Percentiles rank a stretch among this genome's conserved stretches.
Evolutionary conservation across 2,888 invertebrate species (phyloP).

Genomic region (Tridacna gigas): DNA sequence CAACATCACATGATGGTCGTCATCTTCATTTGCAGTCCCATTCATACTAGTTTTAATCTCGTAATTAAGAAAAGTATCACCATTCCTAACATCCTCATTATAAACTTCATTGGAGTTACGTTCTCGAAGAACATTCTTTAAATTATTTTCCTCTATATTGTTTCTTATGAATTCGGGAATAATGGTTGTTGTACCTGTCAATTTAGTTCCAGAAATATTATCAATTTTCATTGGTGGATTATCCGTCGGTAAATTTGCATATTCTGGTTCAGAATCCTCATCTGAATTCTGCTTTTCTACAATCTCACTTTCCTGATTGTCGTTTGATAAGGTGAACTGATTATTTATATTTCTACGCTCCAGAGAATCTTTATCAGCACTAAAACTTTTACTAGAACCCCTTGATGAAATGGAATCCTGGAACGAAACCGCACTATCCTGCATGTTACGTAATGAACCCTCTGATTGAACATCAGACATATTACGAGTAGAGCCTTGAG

Average conservation of each 20-base stretch:
- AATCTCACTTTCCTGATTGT: slow-evolving; percentile 63
- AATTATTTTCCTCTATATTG: slow-evolving; percentile 60
- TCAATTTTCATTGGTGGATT: slow-evolving; percentile 62
- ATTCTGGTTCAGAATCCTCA: slow-evolving; percentile 79
- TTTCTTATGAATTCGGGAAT: slow-evolving; percentile 52
- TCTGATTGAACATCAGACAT: slow-evolving; percentile 81
- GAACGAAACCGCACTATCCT: slow-evolving; percentile 76
- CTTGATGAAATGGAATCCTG: slow-evolving; percentile 76
- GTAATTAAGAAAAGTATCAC: slow-evolving; percentile 47
- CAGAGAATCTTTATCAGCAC: slow-evolving; percentile 56
- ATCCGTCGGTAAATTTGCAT: slow-evolving; percentile 79
- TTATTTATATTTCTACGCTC: slow-evolving; percentile 49
- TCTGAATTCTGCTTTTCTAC: slow-evolving; percentile 30
- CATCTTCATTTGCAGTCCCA: slow-evolving; percentile 41
- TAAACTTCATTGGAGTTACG: slow-evolving; percentile 56
- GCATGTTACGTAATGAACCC: slow-evolving; percentile 80
- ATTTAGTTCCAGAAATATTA: slow-evolving; percentile 29
- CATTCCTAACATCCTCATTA: slow-evolving; percentile 44
- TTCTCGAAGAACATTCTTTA: slow-evolving; percentile 62
- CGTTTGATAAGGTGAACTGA: slow-evolving; percentile 37
- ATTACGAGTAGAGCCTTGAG: slow-evolving; percentile 87
- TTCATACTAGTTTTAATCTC: slow-evolving; percentile 52
- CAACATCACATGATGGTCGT: slow-evolving; percentile 43
- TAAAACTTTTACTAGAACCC: slow-evolving; percentile 68
- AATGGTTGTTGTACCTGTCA: slow-evolving; percentile 38